Conservation (phyloP, 1,140 invertebrate species). For the Whitmania pigra region DNA sequence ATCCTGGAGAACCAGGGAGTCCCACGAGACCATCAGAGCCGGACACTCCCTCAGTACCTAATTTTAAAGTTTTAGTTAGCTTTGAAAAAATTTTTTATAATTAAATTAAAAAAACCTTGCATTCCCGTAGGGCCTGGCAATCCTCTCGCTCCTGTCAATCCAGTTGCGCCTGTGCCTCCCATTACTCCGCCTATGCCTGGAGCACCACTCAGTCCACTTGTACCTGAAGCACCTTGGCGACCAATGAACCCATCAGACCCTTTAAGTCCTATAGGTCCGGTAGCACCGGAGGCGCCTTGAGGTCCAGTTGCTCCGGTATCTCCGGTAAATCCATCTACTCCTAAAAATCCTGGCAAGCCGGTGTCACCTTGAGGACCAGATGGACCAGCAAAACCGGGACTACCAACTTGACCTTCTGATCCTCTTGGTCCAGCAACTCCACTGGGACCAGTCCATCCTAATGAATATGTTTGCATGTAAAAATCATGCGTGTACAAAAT, state of each 20-base stretch:
- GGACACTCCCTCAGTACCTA: constrained; percentile 6
- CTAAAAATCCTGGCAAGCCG: background rate
- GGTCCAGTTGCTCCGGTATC: background rate
- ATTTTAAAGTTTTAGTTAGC: no score
- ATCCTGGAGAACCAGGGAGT: constrained; percentile 9
- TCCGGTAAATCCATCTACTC: background rate
- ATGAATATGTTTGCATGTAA: no score
- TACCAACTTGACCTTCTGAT: background rate
- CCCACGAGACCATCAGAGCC: constrained; percentile 16
- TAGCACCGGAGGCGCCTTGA: background rate
- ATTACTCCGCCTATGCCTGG: constrained; percentile 8
- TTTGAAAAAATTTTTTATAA: no score
- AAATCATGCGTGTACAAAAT: no score
- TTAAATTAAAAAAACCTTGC: no score
- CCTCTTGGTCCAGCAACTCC: background rate
- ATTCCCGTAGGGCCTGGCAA: background rate
- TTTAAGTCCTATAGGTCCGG: background rate
- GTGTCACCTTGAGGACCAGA: background rate
- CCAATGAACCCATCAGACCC: background rate
- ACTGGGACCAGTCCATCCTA: constrained; percentile 2
- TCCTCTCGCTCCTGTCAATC: constrained; percentile 18
- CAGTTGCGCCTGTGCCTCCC: constrained; percentile 22
- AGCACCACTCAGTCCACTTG: constrained; percentile 12
- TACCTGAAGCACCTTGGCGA: constrained; percentile 15
- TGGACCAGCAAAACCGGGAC: background rate